Evolutionary conservation across 2,888 invertebrate genomes (phyloP), one percentile per base, ranked within the genome.

Genomic region (Microdon myrmicae): DNA sequence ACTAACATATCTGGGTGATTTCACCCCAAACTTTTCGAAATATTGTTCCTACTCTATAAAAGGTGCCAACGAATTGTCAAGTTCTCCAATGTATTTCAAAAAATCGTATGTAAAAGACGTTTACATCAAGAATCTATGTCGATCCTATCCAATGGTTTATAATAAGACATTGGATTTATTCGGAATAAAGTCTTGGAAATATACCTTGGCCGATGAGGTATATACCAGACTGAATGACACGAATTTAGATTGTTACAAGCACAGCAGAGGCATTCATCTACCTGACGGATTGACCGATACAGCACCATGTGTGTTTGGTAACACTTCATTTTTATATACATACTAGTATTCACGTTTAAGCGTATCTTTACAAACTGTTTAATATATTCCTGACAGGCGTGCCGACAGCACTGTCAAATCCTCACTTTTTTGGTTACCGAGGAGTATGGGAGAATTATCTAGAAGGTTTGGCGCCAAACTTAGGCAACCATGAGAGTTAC

Each of bases 361-460:
- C 3, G 10, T 39, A n/a, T 19, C 8, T 22, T 44, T 23, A 13
- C n/a, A 29, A 12, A 43, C 25, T 14, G n/a, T n/a, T n/a, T n/a
- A n/a, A n/a, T n/a, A n/a, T n/a, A n/a, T n/a, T n/a, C n/a, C n/a
- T 35, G 81, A 2, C 76, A 88, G 88, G 85, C 73, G 84, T 86
- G 61, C 89, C 90, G 0, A 83, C 89, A 71, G 86, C 85, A 3
- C 79, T 85, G 1, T 90, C 90, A 0, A 86, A 84, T 72, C 90
- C 90, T 0, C 90, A 90, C 75, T 90, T 87, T 76, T 82, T 85
- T 72, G 86, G 84, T 0, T 54, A 60, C 19, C 23, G 49, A 22
- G 68, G 69, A 1, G 44, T 35, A 9, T 69, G 71, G 56, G 68
- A 70, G 2, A 84, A 84, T 2, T 83, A 81, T 32, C 83, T 89